These are phyloP conservation scores for Ceratothoa steindachneri DNA, from an alignment of 2,888 invertebrate genomes.

Conservation along the genomic window DNA sequence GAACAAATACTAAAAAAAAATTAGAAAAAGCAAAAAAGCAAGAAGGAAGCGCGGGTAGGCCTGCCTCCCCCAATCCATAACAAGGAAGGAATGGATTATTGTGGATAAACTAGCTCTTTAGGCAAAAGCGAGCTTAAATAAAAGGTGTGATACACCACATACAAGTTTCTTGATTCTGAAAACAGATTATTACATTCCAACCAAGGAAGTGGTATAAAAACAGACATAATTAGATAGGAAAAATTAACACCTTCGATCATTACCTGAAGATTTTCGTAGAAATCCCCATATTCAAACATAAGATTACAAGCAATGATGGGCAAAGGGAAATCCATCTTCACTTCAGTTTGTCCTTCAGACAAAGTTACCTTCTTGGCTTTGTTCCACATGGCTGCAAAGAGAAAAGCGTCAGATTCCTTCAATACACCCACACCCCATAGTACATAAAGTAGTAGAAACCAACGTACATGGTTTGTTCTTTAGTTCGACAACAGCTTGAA, in stretches of 20 bases:
- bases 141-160: too few species aligned
- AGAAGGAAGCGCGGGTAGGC: too few species aligned
- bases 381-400: slow-evolving; percentile 76
- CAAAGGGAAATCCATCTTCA: slow-evolving; percentile 92
- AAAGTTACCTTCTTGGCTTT: slow-evolving; percentile 88
- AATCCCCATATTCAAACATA: slow-evolving; percentile 97
- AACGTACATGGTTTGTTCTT: slow-evolving; percentile 78
- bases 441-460: background rate
- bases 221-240: background rate
- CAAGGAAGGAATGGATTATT: too few species aligned
- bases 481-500: slow-evolving; percentile 93
- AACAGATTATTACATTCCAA: background rate
- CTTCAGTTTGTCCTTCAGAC: slow-evolving; percentile 87
- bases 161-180: background rate
- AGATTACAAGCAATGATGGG: slow-evolving; percentile 96
- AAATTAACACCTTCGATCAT: too few species aligned
- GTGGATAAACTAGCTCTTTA: too few species aligned
- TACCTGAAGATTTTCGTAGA: slow-evolving; percentile 85
- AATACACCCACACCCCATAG: background rate
- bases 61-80: too few species aligned
- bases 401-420: slow-evolving; percentile 23
- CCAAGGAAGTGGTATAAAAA: too few species aligned
- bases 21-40: too few species aligned
- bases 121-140: too few species aligned
- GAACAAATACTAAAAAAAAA: too few species aligned